These are phyloP conservation scores for rabbit (Oryctolagus cuniculus) DNA, from an alignment of 2,113 vertebrate species.

Conservation along the genomic window mOryCun1.1 NC_091438.1:66509001-66509500, in stretches of 20 bases:
- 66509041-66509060: not conserved
- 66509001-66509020: slow-evolving; percentile 24
- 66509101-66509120: not conserved
- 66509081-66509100: slow-evolving; percentile 10
- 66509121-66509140: not conserved
- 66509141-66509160: not conserved
- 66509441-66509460: not conserved
- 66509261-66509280: not conserved
- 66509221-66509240: not conserved
- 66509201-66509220: not conserved
- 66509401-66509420: not conserved
- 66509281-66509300: not conserved
- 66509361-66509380: not conserved
- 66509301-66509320: not conserved
- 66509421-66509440: not conserved
- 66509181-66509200: not conserved
- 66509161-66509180: not conserved
- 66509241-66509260: not conserved
- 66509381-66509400: not conserved
- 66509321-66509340: not conserved
- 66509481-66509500: not conserved
- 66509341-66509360: not conserved
- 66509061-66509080: not conserved
- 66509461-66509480: not conserved
- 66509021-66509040: not conserved